phyloP scores from a whole-genome alignment of 1,140 invertebrate species.

The Monochamus saltuarius region DNA sequence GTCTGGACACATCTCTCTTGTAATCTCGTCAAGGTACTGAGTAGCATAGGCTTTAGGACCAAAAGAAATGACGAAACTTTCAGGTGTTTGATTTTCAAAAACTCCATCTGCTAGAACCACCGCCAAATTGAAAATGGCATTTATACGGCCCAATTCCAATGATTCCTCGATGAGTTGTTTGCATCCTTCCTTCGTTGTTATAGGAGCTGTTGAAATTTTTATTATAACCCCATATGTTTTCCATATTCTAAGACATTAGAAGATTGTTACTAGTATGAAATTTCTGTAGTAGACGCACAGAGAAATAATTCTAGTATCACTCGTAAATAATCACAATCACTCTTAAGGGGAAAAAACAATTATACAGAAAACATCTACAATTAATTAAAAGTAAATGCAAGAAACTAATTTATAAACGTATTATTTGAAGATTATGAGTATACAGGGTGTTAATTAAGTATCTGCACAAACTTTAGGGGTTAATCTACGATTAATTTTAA shows the following conservation, averaged over 20 bases:
- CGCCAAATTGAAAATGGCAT: conserved; percentile 77
- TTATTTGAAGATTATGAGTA: too few relatives aligned
- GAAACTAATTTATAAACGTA: too few relatives aligned
- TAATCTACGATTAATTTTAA: too few relatives aligned
- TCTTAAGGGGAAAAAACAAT: too few relatives aligned
- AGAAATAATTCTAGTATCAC: too few relatives aligned
- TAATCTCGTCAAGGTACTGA: conserved; percentile 14
- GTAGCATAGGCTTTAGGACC: conserved; percentile 54
- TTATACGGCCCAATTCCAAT: conserved; percentile 61
- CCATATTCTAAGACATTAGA: conserved; percentile 51
- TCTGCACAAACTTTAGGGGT: too few relatives aligned
- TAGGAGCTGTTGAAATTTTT: conserved; percentile 53
- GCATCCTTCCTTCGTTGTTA: conserved; percentile 53
- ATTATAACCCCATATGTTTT: conserved; percentile 57
- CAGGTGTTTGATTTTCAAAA: conserved; percentile 56
- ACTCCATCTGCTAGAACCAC: conserved; percentile 59
- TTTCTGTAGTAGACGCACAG: too few relatives aligned
- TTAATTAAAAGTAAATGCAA: too few relatives aligned
- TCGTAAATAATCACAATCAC: too few relatives aligned
- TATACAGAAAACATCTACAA: too few relatives aligned
- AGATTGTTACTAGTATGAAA: not conserved
- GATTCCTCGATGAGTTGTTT: conserved; percentile 61
- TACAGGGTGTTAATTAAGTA: too few relatives aligned
- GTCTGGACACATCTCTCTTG: conserved; percentile 61
- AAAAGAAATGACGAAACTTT: conserved; percentile 53